A percentile compares a stretch with the other conserved stretches of the same genome.
Conservation (phyloP, 1,140 invertebrate genomes). For the Wasmannia auropunctata region DNA sequence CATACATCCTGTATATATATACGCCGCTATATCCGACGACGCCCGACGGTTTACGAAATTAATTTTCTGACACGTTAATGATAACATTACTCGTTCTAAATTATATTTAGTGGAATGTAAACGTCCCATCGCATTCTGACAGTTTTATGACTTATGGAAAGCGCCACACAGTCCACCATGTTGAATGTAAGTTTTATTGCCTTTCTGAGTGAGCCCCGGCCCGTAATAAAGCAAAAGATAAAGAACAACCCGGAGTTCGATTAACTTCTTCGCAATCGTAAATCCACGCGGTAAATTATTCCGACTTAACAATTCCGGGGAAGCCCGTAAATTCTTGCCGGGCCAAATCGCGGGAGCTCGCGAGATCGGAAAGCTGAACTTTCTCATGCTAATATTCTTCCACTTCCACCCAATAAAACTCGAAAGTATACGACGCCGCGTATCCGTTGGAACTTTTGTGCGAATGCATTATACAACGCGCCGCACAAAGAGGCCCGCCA, state of each 20-base stretch:
- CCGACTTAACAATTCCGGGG: constrained; percentile 50
- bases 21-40: neutral
- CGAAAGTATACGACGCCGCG: constrained; percentile 36
- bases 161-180: neutral
- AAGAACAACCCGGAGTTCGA: constrained; percentile 46
- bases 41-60: constrained; percentile 35
- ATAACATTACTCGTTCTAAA: neutral
- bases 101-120: constrained; percentile 19
- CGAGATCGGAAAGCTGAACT: constrained; percentile 38
- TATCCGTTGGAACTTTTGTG: constrained; percentile 22
- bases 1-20: neutral
- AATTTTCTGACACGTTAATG: constrained; percentile 33
- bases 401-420: constrained; percentile 49
- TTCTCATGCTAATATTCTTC: constrained; percentile 56
- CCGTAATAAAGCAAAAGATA: constrained; percentile 58
- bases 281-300: constrained; percentile 54
- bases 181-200: constrained; percentile 40
- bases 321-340: constrained; percentile 38
- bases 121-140: neutral
- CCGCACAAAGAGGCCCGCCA: neutral
- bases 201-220: neutral
- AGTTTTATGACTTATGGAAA: constrained; percentile 36
- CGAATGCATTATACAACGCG: constrained; percentile 1
- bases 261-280: constrained; percentile 58
- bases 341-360: constrained; percentile 32